These are phyloP conservation scores for Drosophila mauritiana DNA, from an alignment of 1,140 invertebrate genomes.

Conservation along the genomic window DNA sequence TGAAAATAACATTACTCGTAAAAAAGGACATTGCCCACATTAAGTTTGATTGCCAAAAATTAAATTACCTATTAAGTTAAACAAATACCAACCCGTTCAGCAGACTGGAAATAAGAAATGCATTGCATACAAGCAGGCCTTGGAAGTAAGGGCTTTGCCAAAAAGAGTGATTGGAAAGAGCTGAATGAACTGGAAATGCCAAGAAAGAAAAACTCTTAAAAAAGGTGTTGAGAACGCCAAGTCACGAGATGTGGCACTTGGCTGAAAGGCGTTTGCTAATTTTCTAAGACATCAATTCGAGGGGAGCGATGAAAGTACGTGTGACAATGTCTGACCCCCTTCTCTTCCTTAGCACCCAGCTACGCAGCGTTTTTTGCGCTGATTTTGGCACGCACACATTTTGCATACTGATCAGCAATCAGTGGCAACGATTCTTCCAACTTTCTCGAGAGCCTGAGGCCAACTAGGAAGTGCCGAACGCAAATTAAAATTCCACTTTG, in stretches of 20 bases:
- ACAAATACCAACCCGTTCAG: slow-evolving; percentile 60
- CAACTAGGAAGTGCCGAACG: slow-evolving; percentile 49
- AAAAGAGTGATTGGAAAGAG: neutral
- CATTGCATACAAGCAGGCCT: slow-evolving; percentile 60
- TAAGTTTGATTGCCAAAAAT: neutral
- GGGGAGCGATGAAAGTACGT: slow-evolving; percentile 62
- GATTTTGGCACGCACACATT: slow-evolving; percentile 81
- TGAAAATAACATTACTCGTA: neutral
- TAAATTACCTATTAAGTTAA: slow-evolving; percentile 24
- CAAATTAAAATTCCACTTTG: slow-evolving; percentile 83
- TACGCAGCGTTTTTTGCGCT: slow-evolving; percentile 61
- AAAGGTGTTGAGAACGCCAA: slow-evolving; percentile 53
- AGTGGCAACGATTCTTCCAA: slow-evolving; percentile 40
- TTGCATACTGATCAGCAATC: slow-evolving; percentile 83
- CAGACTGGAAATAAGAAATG: slow-evolving; percentile 50
- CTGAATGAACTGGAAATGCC: neutral
- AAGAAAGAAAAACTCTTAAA: slow-evolving; percentile 9
- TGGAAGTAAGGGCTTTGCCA: slow-evolving; percentile 1
- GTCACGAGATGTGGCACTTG: slow-evolving; percentile 30
- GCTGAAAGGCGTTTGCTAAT: slow-evolving; percentile 60
- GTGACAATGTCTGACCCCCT: slow-evolving; percentile 61
- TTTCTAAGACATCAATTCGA: slow-evolving; percentile 81
- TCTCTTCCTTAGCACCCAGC: neutral
- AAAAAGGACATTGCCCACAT: neutral
- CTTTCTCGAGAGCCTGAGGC: slow-evolving; percentile 18